Evolutionary conservation across 2,113 vertebrate species (phyloP), one percentile per base, ranked within the genome.

Genomic region (Hemichromis elongatus): DNA sequence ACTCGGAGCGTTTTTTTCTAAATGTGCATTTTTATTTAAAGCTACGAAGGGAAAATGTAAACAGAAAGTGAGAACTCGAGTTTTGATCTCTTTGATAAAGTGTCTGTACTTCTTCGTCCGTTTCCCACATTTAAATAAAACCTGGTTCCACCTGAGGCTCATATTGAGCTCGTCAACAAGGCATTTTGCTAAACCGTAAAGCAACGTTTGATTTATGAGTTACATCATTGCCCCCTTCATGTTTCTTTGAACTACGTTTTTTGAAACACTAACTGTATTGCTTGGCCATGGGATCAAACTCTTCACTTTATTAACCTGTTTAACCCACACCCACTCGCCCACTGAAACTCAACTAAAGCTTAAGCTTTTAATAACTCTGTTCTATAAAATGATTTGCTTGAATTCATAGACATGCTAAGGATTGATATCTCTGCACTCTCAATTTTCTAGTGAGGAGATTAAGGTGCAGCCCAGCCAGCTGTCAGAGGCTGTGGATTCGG

Each of bases 381-480:
- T 45, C 45, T 16, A n/a, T 24, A 42, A 37, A 33, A 47, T 2
- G 12, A 11, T 2, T 16, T 30, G 2, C 16, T 57, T 5, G 53
- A 42, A 80, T 78, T 50, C 4, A 11, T 21, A 7, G 3, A 9
- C 35, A 2, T 42, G 6, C 50, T 8, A 35, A 9, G 33, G 2
- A n/a, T 28, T 42, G 53, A 33, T 79, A 54, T 56, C 4, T 81
- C 33, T 47, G n/a, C 10, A 4, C 83, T 24, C 2, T 70, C 86
- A 3, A 18, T 80, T 96, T 75, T 96, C 70, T 88, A 99, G 98
- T 85, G 98, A 99, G 90, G 99, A 99, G 96, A 98, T 99, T 84
- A 99, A 98, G 93, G 96, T 99, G 86, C 97, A 98, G 86, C 96
- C 97, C 24, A 97, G 95, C 90, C 98, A 97, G 78, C 95, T 97